phyloP scores from a whole-genome alignment of 2,113 vertebrate species.

The Lutjanus erythropterus region DNA sequence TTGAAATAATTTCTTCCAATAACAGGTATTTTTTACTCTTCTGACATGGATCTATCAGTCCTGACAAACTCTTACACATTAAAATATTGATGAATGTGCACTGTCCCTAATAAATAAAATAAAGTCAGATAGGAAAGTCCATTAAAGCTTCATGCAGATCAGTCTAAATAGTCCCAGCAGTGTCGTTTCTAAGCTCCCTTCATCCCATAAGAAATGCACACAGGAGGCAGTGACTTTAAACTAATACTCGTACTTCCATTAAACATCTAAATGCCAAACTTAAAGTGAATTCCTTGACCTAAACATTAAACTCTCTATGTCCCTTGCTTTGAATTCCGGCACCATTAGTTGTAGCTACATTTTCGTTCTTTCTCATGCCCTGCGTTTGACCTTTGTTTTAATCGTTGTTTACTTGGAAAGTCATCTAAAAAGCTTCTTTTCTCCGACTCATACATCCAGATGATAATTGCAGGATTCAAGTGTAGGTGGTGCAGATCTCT shows the following conservation, averaged over 20 bases:
- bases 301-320: not conserved
- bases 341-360: not conserved
- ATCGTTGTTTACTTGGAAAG: not conserved
- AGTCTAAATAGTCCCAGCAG: not conserved
- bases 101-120: not conserved
- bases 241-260: too few relatives aligned
- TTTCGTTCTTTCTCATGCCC: not conserved
- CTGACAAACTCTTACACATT: not conserved
- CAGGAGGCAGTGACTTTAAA: not conserved
- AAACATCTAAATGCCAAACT: too few relatives aligned
- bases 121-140: not conserved
- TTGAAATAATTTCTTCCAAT: not conserved
- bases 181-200: not conserved
- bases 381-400: not conserved
- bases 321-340: not conserved
- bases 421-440: slow-evolving; percentile 8
- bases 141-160: not conserved
- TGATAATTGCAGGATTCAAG: slow-evolving; percentile 28
- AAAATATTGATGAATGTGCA: not conserved
- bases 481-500: slow-evolving; percentile 33
- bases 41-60: not conserved
- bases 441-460: slow-evolving; percentile 1
- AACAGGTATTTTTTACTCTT: not conserved
- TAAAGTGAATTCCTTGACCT: not conserved
- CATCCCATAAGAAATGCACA: not conserved